Evolutionary conservation across 2,888 invertebrate genomes (phyloP), one percentile per base, ranked within the genome.

Genomic region (Hirtodrosophila histrioides): DNA sequence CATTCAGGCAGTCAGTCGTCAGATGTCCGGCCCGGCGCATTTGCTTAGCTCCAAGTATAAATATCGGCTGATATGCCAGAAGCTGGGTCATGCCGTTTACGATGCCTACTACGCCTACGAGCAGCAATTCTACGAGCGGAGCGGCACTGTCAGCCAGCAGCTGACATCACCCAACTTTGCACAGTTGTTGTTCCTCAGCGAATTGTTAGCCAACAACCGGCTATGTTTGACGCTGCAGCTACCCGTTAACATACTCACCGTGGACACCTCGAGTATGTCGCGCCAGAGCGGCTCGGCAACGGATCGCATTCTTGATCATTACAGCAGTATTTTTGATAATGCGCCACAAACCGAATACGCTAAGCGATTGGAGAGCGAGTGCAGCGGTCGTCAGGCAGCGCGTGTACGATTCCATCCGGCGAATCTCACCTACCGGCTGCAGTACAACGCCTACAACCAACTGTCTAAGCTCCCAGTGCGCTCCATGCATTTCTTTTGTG

Each of bases 101-200:
- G 90, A 90, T 11, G 73, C 84, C 8, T 83, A 70, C 33, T 84
- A 79, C 54, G 67, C 65, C 1, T 87, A 80, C 48, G 88, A 82
- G 9, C 73, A 75, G n/a, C 64, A 70, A 4, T 49, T 90, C 4
- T 36, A 44, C 1, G 37, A 56, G 7, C 23, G 44, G 7, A 40
- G 31, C 4, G 66, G 9, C 0, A 24, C 24, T 2, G 6, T 3
- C 10, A 49, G 11, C 6, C 2, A 92, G 11, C 91, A 92, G 57
- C 78, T 92, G 3, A 77, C 87, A 5, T 91, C 92, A 0, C 89
- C 92, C 0, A 92, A 92, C 46, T 92, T 92, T 3, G 94, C 94
- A 0, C 92, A 92, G 12, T 89, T 93, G 1, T 91, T 93, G 10
- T 89, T 92, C 4, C 87, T 94, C 24, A 90, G 92, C 6, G 94